These are phyloP conservation scores for Rana temporaria DNA, from an alignment of 2,113 vertebrate species.

Conservation along the genomic window DNA sequence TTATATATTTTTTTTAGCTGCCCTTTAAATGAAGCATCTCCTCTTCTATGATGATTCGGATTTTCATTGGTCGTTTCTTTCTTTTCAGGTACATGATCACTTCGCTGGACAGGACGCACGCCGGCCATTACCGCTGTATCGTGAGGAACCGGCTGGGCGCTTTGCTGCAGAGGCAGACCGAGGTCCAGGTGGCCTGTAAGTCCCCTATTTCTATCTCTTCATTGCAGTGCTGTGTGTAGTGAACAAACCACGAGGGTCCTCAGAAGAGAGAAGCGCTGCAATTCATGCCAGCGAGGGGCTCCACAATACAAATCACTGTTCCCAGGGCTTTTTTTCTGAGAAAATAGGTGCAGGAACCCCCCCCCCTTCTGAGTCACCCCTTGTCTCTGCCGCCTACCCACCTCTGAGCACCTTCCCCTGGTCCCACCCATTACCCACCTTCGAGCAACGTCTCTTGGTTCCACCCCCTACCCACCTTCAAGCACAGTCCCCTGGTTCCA, in stretches of 20 bases:
- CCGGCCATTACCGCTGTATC: slow-evolving; percentile 95
- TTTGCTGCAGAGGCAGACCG: slow-evolving; percentile 90
- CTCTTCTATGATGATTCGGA: not conserved
- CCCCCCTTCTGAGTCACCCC: too few species aligned
- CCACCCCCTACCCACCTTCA: too few species aligned
- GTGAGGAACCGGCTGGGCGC: slow-evolving; percentile 95
- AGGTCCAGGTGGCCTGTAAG: slow-evolving; percentile 98
- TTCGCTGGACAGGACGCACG: slow-evolving; percentile 91
- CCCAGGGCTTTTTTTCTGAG: too few species aligned
- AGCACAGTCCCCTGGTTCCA: too few species aligned
- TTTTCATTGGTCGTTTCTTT: slow-evolving; percentile 47
- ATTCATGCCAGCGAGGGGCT: not conserved
- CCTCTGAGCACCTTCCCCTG: too few species aligned
- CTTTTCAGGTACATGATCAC: slow-evolving; percentile 90
- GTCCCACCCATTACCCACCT: too few species aligned
- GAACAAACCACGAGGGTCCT: not conserved
- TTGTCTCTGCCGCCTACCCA: too few species aligned
- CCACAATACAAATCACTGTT: not conserved
- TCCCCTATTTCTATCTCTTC: slow-evolving; percentile 58
- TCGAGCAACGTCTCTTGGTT: too few species aligned
- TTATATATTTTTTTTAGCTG: too few species aligned
- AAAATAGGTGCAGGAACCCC: too few species aligned
- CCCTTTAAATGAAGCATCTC: too few species aligned
- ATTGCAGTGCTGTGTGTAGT: not conserved
- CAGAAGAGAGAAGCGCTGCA: not conserved